Percentiles rank a stretch among this genome's conserved stretches.
Evolutionary conservation across 2,797 vertebrate species (phyloP).

Genomic region (Luscinia luscinia): DNA sequence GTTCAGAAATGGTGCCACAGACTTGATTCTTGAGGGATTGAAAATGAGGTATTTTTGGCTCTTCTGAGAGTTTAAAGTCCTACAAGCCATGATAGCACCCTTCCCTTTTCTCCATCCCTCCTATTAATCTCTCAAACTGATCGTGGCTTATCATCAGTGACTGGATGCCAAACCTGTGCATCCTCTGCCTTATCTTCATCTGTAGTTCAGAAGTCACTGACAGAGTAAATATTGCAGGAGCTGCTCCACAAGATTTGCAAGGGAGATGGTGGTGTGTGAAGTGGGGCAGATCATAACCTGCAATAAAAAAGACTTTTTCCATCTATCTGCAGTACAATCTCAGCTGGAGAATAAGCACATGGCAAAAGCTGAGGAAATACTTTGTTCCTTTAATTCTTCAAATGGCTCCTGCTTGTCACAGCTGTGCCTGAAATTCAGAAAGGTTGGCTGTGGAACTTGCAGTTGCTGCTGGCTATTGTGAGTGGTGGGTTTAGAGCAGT

Average conservation of each 20-base stretch:
- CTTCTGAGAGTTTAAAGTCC: background rate
- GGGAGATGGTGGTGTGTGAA: too few species aligned
- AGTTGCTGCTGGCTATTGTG: background rate
- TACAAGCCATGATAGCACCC: background rate
- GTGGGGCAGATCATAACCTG: background rate
- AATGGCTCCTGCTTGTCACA: background rate
- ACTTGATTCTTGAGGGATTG: background rate
- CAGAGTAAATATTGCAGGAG: background rate
- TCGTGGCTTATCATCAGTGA: rapidly evolving
- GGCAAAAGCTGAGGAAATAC: background rate
- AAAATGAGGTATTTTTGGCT: background rate
- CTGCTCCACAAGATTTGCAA: background rate
- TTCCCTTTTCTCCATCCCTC: background rate
- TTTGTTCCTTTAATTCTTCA: background rate
- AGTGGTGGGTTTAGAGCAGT: background rate
- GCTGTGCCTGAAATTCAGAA: background rate
- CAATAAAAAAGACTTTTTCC: background rate
- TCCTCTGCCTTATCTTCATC: background rate
- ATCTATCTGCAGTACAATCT: background rate
- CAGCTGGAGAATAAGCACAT: background rate
- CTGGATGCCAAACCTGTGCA: background rate
- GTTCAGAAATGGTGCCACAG: background rate
- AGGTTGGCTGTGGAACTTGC: background rate
- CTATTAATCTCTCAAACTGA: background rate
- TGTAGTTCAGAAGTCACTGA: background rate